Conservation (phyloP, 2,888 invertebrate genomes). For the Melitaea athalia region DNA sequence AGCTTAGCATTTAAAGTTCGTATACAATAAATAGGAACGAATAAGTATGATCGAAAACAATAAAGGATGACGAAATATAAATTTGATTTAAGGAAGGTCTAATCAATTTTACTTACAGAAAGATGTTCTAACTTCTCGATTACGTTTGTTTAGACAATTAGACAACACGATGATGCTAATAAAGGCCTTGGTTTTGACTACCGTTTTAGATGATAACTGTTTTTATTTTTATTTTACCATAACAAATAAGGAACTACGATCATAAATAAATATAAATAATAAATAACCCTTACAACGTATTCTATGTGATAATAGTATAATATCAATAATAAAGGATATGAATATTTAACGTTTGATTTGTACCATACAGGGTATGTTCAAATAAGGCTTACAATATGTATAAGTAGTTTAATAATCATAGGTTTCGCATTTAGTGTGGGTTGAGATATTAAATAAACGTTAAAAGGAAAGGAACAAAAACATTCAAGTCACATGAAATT, state of each 20-base stretch:
- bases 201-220: slow-evolving; percentile 16
- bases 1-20: background rate
- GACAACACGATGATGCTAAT: slow-evolving; percentile 18
- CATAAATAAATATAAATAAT: too few relatives aligned
- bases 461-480: slow-evolving; percentile 20
- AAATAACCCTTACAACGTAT: too few relatives aligned
- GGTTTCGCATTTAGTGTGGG: background rate
- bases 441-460: slow-evolving; percentile 13
- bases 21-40: background rate
- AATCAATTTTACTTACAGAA: slow-evolving; percentile 28
- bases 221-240: background rate
- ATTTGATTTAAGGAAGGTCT: slow-evolving; percentile 26
- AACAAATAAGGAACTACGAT: background rate
- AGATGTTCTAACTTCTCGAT: slow-evolving; percentile 19
- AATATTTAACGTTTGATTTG: too few relatives aligned
- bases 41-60: background rate
- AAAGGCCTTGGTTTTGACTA: slow-evolving; percentile 30
- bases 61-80: slow-evolving; percentile 15
- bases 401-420: background rate
- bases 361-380: too few relatives aligned
- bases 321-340: too few relatives aligned
- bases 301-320: too few relatives aligned
- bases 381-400: too few relatives aligned
- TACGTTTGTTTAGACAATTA: slow-evolving; percentile 12
- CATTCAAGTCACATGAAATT: slow-evolving; percentile 12